Evolutionary conservation across 30 jellyfish, hydroid and myxozoan species (phyloP), one percentile per base, ranked within the genome.

Genomic region (Aurelia sp.): DNA sequence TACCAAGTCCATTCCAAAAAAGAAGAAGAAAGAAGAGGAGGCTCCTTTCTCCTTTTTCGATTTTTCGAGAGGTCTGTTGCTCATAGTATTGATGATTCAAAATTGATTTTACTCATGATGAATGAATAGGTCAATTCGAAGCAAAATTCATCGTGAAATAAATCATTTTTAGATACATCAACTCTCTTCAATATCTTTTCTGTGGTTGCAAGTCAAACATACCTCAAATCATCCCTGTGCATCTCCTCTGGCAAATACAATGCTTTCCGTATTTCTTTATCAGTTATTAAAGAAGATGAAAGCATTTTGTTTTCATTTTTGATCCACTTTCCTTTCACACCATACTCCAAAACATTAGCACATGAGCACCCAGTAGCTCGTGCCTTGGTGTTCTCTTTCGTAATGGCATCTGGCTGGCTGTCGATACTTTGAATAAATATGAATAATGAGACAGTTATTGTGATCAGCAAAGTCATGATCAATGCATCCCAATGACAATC

Each of bases 151-250:
- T n/a, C n/a, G n/a, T n/a, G n/a, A 27, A 27, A 27, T 27, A 27
- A 27, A 27, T 27, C 33, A 27, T 2, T 27, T 2, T 27, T 2
- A 27, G 33, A 27, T 27, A 27, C 33, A 27, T 27, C 33, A 27
- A 27, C 2, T 27, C 33, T 2, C 33, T 27, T 27, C 33, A 27
- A 27, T 27, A 27, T 27, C 33, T 27, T 27, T 27, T 27, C 33
- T 1, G 33, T 27, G 1, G 33, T 27, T 27, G 33, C 33, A 27
- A 27, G 2, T 27, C 33, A 37, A 52, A 13, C 89, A 17, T 67
- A 81, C 91, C 91, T 78, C 15, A 67, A 23, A 52, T 81, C 91
- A 23, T 50, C 82, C 30, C 91, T 68, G 59, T 81, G 64, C 74
- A 66, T 4, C 55, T 68, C 33, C 48, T 66, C 84, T 3, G 91